Percentiles rank a stretch among this genome's conserved stretches.
Evolutionary conservation across 1,140 invertebrate species (phyloP).

Genomic region (Branchinecta lynchi): DNA sequence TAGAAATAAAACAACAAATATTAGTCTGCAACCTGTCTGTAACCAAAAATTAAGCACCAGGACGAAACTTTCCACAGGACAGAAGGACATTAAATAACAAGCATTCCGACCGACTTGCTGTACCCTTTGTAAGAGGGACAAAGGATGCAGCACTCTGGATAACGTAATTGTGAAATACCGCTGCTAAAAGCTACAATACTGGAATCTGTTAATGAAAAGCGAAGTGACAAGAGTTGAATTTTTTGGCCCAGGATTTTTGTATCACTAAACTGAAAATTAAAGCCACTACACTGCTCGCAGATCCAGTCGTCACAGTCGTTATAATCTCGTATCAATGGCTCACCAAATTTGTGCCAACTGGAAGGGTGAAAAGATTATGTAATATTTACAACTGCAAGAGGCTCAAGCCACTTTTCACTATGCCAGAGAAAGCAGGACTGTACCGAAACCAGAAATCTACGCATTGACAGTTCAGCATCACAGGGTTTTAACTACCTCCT

Average conservation of each 20-base stretch:
- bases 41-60: neutral
- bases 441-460: too few relatives aligned
- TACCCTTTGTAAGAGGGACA: neutral
- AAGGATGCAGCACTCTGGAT: neutral
- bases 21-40: neutral
- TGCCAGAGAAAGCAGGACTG: too few relatives aligned
- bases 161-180: neutral
- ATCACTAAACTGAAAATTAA: neutral
- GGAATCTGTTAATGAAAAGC: neutral
- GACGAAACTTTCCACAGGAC: neutral
- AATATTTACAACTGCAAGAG: too few relatives aligned
- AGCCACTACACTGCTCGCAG: too few relatives aligned
- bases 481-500: too few relatives aligned
- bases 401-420: too few relatives aligned
- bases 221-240: neutral
- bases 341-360: too few relatives aligned
- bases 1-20: neutral
- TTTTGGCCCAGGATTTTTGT: neutral
- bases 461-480: too few relatives aligned
- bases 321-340: too few relatives aligned
- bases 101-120: neutral
- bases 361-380: too few relatives aligned
- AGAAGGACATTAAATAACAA: neutral
- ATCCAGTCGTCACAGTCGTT: too few relatives aligned
- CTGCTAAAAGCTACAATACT: neutral